Conservation (phyloP, 2,888 invertebrate species). For the Buathra laborator region DNA sequence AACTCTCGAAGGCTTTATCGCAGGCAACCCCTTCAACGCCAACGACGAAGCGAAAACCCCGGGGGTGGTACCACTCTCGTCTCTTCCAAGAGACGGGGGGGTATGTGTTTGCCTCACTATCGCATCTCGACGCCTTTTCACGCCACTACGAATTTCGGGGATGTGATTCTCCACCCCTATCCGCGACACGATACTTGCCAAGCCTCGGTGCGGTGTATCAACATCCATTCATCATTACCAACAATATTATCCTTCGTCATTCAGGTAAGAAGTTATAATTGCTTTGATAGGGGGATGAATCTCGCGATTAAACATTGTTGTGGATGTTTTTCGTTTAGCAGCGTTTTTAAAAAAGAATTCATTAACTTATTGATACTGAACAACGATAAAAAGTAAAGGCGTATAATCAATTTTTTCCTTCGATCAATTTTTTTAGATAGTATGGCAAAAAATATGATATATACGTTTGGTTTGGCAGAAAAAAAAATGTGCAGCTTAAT, state of each 20-base stretch:
- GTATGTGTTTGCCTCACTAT: slow-evolving; percentile 48
- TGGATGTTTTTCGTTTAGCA: not conserved
- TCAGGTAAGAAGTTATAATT: slow-evolving; percentile 68
- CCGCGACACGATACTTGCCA: slow-evolving; percentile 28
- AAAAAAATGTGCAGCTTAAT: too few relatives aligned
- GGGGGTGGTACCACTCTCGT: slow-evolving; percentile 61
- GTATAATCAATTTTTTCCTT: not conserved
- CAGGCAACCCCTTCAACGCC: slow-evolving; percentile 66
- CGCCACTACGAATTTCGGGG: slow-evolving; percentile 62
- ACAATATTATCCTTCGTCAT: slow-evolving; percentile 68
- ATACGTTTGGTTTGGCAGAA: too few relatives aligned
- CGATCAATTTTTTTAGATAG: too few relatives aligned
- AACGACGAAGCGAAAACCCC: slow-evolving; percentile 43
- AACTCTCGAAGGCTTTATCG: slow-evolving; percentile 68
- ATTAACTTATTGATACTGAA: not conserved
- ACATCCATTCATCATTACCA: slow-evolving; percentile 70
- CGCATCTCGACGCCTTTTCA: slow-evolving; percentile 66
- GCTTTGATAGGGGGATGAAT: slow-evolving; percentile 27
- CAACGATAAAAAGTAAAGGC: not conserved
- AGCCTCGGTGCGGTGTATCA: slow-evolving; percentile 33
- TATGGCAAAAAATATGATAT: too few relatives aligned
- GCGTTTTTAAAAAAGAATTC: not conserved
- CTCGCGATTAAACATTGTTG: slow-evolving; percentile 36
- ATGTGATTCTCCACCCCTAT: slow-evolving; percentile 10
- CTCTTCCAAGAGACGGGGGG: slow-evolving; percentile 27